Base-by-base conservation (phyloP, 2,888 invertebrate genomes). In the Aleiodes testaceus region DNA sequence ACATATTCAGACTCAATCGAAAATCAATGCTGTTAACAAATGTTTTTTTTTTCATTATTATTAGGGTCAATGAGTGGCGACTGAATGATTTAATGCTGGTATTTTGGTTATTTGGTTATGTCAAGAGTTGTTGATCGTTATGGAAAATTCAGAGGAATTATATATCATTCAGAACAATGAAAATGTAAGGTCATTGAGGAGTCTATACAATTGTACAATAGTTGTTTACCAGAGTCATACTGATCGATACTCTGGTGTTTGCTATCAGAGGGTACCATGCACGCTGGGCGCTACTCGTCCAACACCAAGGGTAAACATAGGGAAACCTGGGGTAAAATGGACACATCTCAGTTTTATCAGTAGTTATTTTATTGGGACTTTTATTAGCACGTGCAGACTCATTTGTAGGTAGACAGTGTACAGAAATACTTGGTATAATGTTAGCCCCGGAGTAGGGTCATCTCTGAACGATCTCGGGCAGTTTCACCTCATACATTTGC, bases 191-290 rank as follows among this genome's bases (percentile, higher is more conserved):
- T 82, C 80, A 83, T 81, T 82, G 81, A 80, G 77, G 79, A 81
- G 36, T 59, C 82, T 80, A 81, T 82, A 81, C 82, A 82, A 82
- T 80, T 82, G 80, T 78, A 83, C 86, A 86, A 85, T 86, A 83
- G 84, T 86, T 86, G 85, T 86, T 87, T 87, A 85, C 86, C 84
- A 83, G 83, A 85, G 85, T 84, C 82, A 85, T 84, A 85, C 85
- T 85, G 87, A 86, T 87, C 87, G 86, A 87, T 86, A 87, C 82
- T 82, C 59, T 81, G 78, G 81, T 85, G 86, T 87, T 87, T 87
- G 86, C 85, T 82, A 85, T 85, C 85, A 84, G 81, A 84, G 84
- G 82, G 80, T 83, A 84, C 82, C 83, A 85, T 85, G 82, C 81
- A 84, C 82, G 81, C 81, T 78, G 81, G 82, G 82, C 82, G 82